phyloP scores from a whole-genome alignment of 2,888 invertebrate genomes.

The Parnassius apollo region DNA sequence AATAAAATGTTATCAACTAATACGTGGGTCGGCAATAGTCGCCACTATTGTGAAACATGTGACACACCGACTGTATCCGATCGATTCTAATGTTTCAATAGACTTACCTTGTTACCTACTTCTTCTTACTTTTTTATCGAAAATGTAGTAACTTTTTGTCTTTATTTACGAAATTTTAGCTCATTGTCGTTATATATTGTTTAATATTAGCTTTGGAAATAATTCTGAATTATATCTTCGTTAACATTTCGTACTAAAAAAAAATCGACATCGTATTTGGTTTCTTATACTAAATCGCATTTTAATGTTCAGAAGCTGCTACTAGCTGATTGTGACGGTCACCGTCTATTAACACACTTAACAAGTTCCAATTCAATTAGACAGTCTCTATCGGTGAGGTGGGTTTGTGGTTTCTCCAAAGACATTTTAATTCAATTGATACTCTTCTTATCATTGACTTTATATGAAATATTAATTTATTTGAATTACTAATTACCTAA shows the following conservation, averaged over 20 bases:
- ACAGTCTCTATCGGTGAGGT: slow-evolving; percentile 32
- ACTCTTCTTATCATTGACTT: slow-evolving; percentile 25
- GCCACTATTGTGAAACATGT: slow-evolving; percentile 50
- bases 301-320: slow-evolving; percentile 57
- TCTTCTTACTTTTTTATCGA: neutral
- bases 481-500: neutral
- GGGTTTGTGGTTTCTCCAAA: slow-evolving; percentile 41
- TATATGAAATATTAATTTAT: neutral
- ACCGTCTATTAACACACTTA: slow-evolving; percentile 60
- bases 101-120: no score
- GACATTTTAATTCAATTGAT: slow-evolving; percentile 33
- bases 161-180: no score
- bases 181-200: no score
- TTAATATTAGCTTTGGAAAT: no score
- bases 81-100: neutral
- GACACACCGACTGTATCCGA: slow-evolving; percentile 16
- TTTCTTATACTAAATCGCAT: slow-evolving; percentile 65
- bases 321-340: slow-evolving; percentile 46
- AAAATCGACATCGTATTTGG: slow-evolving; percentile 55
- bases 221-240: neutral
- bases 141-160: no score
- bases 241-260: slow-evolving; percentile 41
- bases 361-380: slow-evolving; percentile 52
- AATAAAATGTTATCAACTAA: slow-evolving; percentile 62
- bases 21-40: slow-evolving; percentile 54